phyloP scores from a whole-genome alignment of 1,140 invertebrate genomes.

The Hesperophylax magnus region DNA sequence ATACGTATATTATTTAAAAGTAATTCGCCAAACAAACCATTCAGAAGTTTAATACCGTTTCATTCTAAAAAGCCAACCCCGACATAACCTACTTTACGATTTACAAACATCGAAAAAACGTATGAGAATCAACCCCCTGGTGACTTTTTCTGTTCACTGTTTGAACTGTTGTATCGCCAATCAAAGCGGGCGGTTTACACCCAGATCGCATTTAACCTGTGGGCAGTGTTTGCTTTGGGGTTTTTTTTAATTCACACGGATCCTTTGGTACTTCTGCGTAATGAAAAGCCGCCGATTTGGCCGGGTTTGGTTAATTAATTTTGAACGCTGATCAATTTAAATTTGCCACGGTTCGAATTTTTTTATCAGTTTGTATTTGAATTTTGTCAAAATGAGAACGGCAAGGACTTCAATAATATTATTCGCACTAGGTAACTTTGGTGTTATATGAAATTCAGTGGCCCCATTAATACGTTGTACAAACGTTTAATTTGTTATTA shows the following conservation, averaged over 20 bases:
- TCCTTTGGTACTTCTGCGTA: constrained; percentile 15
- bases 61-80: no score
- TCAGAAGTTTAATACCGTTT: no score
- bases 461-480: no score
- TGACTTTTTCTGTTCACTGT: no score
- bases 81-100: no score
- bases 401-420: no score
- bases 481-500: no score
- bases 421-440: no score
- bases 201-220: background rate
- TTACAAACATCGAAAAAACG: background rate
- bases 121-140: background rate
- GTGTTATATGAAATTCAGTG: no score
- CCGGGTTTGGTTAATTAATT: constrained; percentile 17
- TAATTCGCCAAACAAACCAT: no score
- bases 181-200: background rate
- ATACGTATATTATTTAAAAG: no score
- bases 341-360: background rate
- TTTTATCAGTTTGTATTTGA: constrained; percentile 12
- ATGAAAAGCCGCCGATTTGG: constrained; percentile 26
- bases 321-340: constrained; percentile 22
- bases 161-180: background rate
- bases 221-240: background rate
- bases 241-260: constrained; percentile 17
- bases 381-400: background rate